Conservation (phyloP, 2,888 invertebrate species). For the Brachylomia viminalis region DNA sequence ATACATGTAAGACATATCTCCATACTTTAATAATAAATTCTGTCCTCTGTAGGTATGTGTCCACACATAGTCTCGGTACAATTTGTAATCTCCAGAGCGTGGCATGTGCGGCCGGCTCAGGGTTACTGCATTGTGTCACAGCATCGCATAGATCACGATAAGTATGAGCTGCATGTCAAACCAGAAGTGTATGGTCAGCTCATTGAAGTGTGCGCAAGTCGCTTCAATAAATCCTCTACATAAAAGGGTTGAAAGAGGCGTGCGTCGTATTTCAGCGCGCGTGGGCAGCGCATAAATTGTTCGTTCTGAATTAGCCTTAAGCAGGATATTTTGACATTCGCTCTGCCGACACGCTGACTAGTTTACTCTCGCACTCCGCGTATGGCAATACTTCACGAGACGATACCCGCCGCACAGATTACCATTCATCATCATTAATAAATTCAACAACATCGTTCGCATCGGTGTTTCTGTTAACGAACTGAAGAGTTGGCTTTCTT, state of each 20-base stretch:
- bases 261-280: slow-evolving; percentile 85
- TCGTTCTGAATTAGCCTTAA: slow-evolving; percentile 86
- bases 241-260: slow-evolving; percentile 87
- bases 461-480: slow-evolving; percentile 63
- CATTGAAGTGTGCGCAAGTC: slow-evolving; percentile 82
- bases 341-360: slow-evolving; percentile 78
- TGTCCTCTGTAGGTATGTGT: not conserved
- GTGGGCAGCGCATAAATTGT: slow-evolving; percentile 87
- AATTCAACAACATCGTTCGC: slow-evolving; percentile 57
- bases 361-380: slow-evolving; percentile 77
- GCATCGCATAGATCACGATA: slow-evolving; percentile 79
- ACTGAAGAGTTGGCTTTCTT: slow-evolving; percentile 54
- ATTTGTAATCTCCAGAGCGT: slow-evolving; percentile 77
- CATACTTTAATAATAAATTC: slow-evolving; percentile 27
- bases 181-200: slow-evolving; percentile 77
- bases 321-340: slow-evolving; percentile 86
- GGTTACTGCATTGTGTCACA: slow-evolving; percentile 76
- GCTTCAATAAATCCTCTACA: slow-evolving; percentile 86
- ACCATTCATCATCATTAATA: slow-evolving; percentile 63
- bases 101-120: slow-evolving; percentile 73
- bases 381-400: slow-evolving; percentile 69
- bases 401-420: slow-evolving; percentile 58
- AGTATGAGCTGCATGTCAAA: slow-evolving; percentile 83
- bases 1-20: not conserved
- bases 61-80: slow-evolving; percentile 45